phyloP scores from a whole-genome alignment of 2,797 vertebrate genomes.

The Euthynnus affinis region DNA sequence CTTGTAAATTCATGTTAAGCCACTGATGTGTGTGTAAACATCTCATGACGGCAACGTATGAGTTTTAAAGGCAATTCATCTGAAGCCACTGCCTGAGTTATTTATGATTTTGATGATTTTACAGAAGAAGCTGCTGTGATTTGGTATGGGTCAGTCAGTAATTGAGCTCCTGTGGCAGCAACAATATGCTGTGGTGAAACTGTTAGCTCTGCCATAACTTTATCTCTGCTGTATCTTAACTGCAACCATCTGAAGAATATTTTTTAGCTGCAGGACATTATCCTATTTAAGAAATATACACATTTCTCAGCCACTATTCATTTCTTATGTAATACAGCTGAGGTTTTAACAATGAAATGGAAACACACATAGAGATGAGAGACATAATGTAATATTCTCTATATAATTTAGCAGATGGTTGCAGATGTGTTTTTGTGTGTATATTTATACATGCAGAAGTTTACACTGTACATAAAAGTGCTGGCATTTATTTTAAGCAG shows the following conservation, averaged over 20 bases:
- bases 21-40: neutral
- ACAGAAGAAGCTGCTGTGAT: neutral
- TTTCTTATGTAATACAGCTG: conserved; percentile 3
- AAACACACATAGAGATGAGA: neutral
- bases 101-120: conserved; percentile 17
- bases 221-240: neutral
- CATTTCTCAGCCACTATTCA: neutral
- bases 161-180: neutral
- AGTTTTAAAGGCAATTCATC: neutral
- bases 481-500: conserved; percentile 26
- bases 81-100: neutral
- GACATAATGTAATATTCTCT: neutral
- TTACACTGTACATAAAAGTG: neutral
- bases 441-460: conserved; percentile 1
- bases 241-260: neutral
- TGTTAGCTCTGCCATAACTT: neutral
- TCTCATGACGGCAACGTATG: neutral
- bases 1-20: neutral
- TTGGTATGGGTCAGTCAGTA: neutral
- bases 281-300: neutral
- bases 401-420: neutral
- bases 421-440: neutral
- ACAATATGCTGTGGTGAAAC: neutral
- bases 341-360: neutral
- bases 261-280: neutral